phyloP scores from a whole-genome alignment of 1,140 invertebrate genomes.

The Anthonomus grandis region DNA sequence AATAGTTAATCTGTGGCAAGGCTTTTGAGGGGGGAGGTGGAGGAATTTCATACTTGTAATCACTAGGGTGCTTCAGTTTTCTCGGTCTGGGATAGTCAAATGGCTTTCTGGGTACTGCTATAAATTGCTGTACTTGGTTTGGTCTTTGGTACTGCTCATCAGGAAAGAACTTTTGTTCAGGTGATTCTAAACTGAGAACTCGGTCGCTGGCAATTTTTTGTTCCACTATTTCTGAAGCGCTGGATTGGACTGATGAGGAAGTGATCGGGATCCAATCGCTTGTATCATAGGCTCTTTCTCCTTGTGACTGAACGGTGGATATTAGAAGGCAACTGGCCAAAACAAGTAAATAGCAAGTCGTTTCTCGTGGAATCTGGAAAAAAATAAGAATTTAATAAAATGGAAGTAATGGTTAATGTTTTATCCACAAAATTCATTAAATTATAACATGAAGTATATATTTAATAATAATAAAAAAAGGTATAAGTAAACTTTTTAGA shows the following conservation, averaged over 20 bases:
- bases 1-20: slow-evolving; percentile 16
- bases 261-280: slow-evolving; percentile 46
- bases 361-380: slow-evolving; percentile 38
- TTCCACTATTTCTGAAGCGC: slow-evolving; percentile 9
- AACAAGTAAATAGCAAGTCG: slow-evolving; percentile 17
- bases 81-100: slow-evolving; percentile 16
- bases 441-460: too few species aligned
- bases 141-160: slow-evolving; percentile 39
- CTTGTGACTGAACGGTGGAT: slow-evolving; percentile 22
- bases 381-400: slow-evolving; percentile 19
- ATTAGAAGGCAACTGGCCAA: slow-evolving; percentile 8
- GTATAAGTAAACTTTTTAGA: too few species aligned
- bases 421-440: too few species aligned
- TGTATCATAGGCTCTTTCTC: slow-evolving; percentile 35
- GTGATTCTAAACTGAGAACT: slow-evolving; percentile 51
- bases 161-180: slow-evolving; percentile 47
- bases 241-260: slow-evolving; percentile 20
- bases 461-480: too few species aligned
- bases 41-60: slow-evolving; percentile 35
- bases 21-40: slow-evolving; percentile 20
- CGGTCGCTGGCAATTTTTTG: slow-evolving; percentile 48
- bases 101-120: slow-evolving; percentile 21
- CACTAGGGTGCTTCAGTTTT: slow-evolving; percentile 19
- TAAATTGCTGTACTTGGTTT: slow-evolving; percentile 31
- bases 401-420: too few species aligned